These are phyloP conservation scores for Xenopus petersii DNA, from an alignment of 2,797 vertebrate genomes.

Conservation along the genomic window DNA sequence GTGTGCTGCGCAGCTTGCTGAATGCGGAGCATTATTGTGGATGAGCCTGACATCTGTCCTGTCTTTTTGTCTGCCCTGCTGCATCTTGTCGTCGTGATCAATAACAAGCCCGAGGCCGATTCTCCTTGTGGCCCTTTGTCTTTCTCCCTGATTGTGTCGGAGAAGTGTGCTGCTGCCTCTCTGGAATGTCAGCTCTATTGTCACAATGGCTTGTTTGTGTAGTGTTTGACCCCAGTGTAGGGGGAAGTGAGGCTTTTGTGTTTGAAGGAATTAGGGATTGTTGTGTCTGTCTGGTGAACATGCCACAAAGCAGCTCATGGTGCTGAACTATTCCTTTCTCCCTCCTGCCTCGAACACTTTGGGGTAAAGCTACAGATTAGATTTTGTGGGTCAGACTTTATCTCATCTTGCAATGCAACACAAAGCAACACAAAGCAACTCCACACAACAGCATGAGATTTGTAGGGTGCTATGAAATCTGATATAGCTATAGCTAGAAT, in stretches of 20 bases:
- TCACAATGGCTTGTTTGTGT: conserved; percentile 34
- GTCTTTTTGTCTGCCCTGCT: conserved; percentile 24
- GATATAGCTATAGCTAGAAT: no score
- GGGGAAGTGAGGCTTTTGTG: conserved; percentile 50
- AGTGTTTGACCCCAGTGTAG: conserved; percentile 40
- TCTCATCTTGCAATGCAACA: no score
- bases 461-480: no score
- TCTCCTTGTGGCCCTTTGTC: conserved; percentile 35
- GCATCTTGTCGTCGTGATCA: conserved; percentile 36
- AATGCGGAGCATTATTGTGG: conserved; percentile 26
- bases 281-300: conserved; percentile 55
- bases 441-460: no score
- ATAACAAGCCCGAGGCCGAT: conserved; percentile 26
- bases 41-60: conserved; percentile 27
- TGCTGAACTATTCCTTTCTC: not conserved
- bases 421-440: no score
- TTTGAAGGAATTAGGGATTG: conserved; percentile 59
- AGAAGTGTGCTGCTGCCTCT: conserved; percentile 38
- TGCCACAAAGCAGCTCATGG: conserved; percentile 48
- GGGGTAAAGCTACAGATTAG: no score
- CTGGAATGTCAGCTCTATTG: conserved; percentile 33
- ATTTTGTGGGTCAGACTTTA: no score
- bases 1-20: conserved; percentile 13
- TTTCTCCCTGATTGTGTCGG: conserved; percentile 23
- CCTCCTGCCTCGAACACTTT: not conserved